Conservation (phyloP, 2,113 vertebrate genomes). For the Loxodonta africana region DNA sequence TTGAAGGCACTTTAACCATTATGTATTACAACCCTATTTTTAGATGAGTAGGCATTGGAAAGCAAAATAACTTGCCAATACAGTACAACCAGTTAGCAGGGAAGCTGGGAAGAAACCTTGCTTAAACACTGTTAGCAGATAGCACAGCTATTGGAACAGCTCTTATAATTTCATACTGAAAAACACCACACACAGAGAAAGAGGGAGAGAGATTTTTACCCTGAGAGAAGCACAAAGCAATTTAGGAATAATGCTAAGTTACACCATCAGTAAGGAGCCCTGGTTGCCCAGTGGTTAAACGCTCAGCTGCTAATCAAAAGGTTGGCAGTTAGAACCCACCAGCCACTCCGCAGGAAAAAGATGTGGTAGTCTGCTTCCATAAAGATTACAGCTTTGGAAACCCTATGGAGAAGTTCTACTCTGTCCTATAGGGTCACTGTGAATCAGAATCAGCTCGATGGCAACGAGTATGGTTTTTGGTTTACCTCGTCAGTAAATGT, state of each 20-base stretch:
- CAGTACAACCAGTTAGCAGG: neutral
- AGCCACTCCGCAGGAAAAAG: neutral
- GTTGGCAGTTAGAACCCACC: neutral
- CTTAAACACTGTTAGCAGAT: neutral
- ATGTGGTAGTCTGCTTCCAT: neutral
- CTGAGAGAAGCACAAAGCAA: neutral
- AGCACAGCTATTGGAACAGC: neutral
- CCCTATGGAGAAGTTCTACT: neutral
- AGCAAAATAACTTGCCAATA: slow-evolving; percentile 6
- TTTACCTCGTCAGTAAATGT: neutral
- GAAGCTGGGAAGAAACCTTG: neutral
- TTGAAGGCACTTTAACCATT: neutral
- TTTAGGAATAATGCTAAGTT: slow-evolving; percentile 6
- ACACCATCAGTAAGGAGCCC: neutral
- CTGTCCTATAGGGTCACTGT: neutral
- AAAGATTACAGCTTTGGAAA: neutral
- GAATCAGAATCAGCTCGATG: neutral
- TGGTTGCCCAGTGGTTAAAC: neutral
- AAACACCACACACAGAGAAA: neutral
- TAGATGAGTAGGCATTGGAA: neutral
- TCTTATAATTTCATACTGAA: neutral
- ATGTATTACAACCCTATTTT: neutral
- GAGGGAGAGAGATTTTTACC: slow-evolving; percentile 7
- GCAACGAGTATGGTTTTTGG: neutral
- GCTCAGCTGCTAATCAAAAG: neutral